Conservation (phyloP, 2,113 vertebrate genomes). For the Oxyruncus cristatus region DNA sequence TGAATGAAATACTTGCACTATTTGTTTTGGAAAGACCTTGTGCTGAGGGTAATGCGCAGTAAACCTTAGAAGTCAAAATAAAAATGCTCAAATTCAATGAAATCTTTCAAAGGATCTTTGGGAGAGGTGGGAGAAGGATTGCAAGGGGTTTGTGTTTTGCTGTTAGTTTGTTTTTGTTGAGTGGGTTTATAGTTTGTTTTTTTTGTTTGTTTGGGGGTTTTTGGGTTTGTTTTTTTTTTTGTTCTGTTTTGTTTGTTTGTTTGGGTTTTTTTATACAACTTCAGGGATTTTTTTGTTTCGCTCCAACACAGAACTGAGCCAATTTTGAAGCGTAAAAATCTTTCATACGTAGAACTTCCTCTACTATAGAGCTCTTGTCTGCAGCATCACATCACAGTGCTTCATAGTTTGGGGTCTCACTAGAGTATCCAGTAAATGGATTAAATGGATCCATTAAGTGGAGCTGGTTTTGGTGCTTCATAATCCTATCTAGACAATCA, state of each 20-base stretch:
- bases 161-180: neutral
- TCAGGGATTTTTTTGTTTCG: neutral
- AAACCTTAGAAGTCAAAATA: neutral
- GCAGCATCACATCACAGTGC: neutral
- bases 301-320: neutral
- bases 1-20: neutral
- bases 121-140: neutral
- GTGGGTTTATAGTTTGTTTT: fast-evolving
- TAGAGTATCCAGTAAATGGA: neutral
- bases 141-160: neutral
- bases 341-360: neutral
- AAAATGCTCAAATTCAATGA: neutral
- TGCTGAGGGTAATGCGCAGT: neutral
- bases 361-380: neutral
- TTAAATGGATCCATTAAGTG: neutral
- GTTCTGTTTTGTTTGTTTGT: no score
- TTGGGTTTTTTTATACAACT: neutral
- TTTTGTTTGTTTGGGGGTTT: fast-evolving
- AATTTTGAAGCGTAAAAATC: neutral
- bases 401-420: neutral
- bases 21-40: neutral
- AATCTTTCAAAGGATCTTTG: neutral
- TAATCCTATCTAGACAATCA: neutral
- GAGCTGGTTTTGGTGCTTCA: neutral
- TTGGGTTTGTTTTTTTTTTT: no score